Percentiles rank a stretch among this genome's conserved stretches.
Evolutionary conservation across 2,797 vertebrate species (phyloP).

Genomic region (Anisognathus igniventris): DNA sequence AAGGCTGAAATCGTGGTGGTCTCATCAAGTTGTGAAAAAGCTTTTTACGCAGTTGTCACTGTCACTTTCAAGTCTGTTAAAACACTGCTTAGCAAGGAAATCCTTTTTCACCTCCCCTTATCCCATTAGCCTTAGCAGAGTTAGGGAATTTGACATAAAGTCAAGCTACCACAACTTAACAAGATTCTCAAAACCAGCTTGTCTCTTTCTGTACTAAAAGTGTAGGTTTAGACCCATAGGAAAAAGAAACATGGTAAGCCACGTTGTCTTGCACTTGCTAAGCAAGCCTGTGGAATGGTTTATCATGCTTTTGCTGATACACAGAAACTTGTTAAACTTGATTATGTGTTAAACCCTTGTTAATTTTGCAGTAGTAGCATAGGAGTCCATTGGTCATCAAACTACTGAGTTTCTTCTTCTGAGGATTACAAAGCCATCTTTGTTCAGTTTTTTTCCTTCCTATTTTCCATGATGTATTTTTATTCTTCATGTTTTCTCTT

Average conservation of each 20-base stretch:
- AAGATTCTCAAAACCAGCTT: not conserved
- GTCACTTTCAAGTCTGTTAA: slow-evolving; percentile 2
- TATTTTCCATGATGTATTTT: not conserved
- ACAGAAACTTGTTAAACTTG: not conserved
- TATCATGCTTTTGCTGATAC: not conserved
- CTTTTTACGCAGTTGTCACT: not conserved
- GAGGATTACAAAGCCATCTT: not conserved
- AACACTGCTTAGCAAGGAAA: not conserved
- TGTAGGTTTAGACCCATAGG: not conserved
- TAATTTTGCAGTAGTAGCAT: not conserved
- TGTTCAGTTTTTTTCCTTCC: not conserved
- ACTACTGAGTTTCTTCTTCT: not conserved
- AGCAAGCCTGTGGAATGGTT: not conserved
- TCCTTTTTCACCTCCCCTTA: not conserved
- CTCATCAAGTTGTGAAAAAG: not conserved
- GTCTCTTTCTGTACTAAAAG: not conserved
- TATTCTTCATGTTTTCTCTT: not conserved
- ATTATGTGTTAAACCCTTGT: not conserved
- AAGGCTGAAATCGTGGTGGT: not conserved
- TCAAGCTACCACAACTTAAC: not conserved
- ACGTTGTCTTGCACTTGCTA: not conserved
- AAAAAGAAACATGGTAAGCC: not conserved
- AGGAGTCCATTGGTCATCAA: not conserved
- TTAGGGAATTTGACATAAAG: not conserved
- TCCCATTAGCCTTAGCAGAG: not conserved